A percentile compares a stretch with the other conserved stretches of the same genome.
These are phyloP conservation scores for Labeo calbasu DNA, from an alignment of 2,797 vertebrate species.

Conservation along the genomic window DNA sequence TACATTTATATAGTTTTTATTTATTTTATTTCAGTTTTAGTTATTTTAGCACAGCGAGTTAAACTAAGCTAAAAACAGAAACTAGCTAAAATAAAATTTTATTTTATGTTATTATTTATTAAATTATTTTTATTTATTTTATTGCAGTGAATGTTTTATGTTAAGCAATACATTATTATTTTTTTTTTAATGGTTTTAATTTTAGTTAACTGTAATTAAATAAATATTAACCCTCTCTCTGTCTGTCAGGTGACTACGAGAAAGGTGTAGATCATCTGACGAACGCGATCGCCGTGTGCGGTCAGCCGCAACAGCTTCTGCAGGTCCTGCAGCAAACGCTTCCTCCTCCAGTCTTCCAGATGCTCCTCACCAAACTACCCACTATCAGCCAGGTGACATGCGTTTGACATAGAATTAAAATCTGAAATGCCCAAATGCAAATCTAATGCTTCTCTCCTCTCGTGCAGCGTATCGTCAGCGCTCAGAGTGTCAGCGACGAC, in stretches of 20 bases:
- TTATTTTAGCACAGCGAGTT: too few relatives aligned
- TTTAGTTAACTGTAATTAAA: too few relatives aligned
- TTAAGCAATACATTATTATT: too few relatives aligned
- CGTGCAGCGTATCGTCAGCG: conserved; percentile 91
- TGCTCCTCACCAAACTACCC: conserved; percentile 95
- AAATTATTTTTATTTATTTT: too few relatives aligned
- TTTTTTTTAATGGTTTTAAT: too few relatives aligned
- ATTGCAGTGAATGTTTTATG: too few relatives aligned
- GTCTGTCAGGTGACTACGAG: conserved; percentile 89
- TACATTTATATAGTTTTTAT: too few relatives aligned
- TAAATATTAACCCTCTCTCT: neutral
- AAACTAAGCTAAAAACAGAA: too few relatives aligned
- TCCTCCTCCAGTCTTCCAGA: conserved; percentile 95
- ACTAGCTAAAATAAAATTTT: too few relatives aligned
- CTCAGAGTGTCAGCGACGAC: conserved; percentile 93
- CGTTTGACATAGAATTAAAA: too few relatives aligned
- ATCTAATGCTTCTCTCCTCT: neutral
- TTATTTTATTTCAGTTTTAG: too few relatives aligned
- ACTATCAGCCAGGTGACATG: conserved; percentile 82
- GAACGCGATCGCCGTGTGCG: conserved; percentile 95
- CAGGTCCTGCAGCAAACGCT: conserved; percentile 96
- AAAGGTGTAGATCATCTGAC: conserved; percentile 96
- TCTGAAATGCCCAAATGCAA: neutral
- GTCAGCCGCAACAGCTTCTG: conserved; percentile 94
- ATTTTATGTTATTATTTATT: too few relatives aligned